These are phyloP conservation scores for Eurosta solidaginis DNA, from an alignment of 1,140 invertebrate genomes.

Conservation along the genomic window DNA sequence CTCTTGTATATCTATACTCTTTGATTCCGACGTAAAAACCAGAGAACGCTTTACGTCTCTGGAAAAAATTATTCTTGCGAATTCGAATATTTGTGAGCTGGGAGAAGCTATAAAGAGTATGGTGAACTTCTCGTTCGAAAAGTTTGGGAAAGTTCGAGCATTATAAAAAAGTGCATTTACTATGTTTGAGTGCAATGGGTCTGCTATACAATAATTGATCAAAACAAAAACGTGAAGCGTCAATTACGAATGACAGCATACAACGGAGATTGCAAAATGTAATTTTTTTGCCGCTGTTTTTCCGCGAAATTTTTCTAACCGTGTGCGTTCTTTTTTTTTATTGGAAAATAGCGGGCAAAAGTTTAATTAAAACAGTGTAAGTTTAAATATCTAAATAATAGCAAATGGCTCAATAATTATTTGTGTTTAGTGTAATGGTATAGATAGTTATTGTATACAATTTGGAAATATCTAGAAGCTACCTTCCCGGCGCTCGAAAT, in stretches of 20 bases:
- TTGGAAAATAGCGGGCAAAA: conserved; percentile 15
- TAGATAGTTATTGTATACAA: background rate
- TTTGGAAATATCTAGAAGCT: background rate
- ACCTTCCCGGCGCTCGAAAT: no score
- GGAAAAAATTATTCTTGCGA: no score
- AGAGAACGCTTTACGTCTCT: no score
- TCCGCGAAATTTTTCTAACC: background rate
- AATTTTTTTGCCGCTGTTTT: background rate
- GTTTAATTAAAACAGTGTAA: background rate
- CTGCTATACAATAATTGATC: no score
- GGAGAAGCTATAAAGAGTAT: no score
- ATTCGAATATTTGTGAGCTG: no score
- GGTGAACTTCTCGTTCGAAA: no score
- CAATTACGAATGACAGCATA: background rate
- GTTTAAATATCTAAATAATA: background rate
- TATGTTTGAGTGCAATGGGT: no score
- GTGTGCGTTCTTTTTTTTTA: conserved; percentile 2
- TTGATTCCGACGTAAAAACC: no score
- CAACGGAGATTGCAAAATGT: background rate
- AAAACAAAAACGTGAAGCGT: background rate
- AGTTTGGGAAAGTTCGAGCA: no score
- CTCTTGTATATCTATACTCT: no score
- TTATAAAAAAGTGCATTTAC: no score
- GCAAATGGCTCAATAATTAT: background rate
- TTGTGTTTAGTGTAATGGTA: background rate